Percentiles rank a stretch among this genome's conserved stretches.
Evolutionary conservation across 2,888 invertebrate genomes (phyloP).

Genomic region (Tachystola acroxantha): DNA sequence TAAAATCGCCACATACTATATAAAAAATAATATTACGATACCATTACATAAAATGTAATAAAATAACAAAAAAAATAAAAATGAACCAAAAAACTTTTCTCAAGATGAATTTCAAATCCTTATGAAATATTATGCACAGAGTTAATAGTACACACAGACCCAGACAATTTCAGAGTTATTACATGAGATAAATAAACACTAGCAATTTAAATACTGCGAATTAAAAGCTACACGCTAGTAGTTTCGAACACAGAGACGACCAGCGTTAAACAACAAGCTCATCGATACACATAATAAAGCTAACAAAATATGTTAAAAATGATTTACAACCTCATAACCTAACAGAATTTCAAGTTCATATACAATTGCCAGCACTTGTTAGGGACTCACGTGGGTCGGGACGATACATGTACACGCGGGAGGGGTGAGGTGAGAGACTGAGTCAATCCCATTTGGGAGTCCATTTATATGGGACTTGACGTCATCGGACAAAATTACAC

Average conservation of each 20-base stretch:
- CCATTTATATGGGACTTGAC: no score
- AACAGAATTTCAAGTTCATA: slow-evolving; percentile 65
- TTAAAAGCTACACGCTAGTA: slow-evolving; percentile 29
- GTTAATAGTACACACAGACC: slow-evolving; percentile 51
- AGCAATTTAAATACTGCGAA: slow-evolving; percentile 60
- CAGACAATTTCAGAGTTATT: slow-evolving; percentile 25
- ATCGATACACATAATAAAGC: slow-evolving; percentile 67
- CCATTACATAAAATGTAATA: slow-evolving; percentile 31
- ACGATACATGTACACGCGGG: slow-evolving; percentile 57
- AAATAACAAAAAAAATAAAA: no score
- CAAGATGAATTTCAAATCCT: slow-evolving; percentile 39
- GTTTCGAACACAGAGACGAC: slow-evolving; percentile 34
- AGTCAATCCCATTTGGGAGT: no score
- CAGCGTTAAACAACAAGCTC: slow-evolving; percentile 44
- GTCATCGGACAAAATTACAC: no score
- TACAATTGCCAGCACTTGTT: slow-evolving; percentile 54
- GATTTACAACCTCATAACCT: slow-evolving; percentile 76
- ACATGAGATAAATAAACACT: slow-evolving; percentile 39
- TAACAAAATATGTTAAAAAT: slow-evolving; percentile 75
- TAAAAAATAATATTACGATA: slow-evolving; percentile 46
- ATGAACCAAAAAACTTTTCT: slow-evolving; percentile 40
- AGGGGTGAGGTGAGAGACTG: slow-evolving; percentile 4
- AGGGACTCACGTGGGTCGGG: slow-evolving; percentile 38
- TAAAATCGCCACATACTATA: slow-evolving; percentile 40
- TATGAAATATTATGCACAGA: slow-evolving; percentile 48